Conservation (phyloP, 2,113 vertebrate species). For the Catharus fuscescens region DNA sequence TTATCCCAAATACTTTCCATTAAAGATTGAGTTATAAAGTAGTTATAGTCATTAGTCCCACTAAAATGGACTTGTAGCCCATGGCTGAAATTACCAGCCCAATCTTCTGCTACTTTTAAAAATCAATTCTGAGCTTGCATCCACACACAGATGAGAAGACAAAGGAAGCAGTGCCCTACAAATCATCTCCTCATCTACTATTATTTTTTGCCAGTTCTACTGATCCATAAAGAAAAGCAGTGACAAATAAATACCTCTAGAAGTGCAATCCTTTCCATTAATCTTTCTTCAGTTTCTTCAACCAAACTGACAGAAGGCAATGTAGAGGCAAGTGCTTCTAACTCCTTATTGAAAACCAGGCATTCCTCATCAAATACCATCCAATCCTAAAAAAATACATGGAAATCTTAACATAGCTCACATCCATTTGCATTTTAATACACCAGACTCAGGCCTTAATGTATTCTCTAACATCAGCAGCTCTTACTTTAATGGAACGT, state of each 20-base stretch:
- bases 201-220: neutral
- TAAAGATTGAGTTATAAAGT: neutral
- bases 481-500: neutral
- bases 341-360: conserved; percentile 73
- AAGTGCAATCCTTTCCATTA: conserved; percentile 74
- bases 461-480: neutral
- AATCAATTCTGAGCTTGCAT: neutral
- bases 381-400: conserved; percentile 79
- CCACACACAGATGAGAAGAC: neutral
- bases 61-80: neutral
- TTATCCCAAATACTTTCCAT: neutral
- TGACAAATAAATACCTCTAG: conserved; percentile 78
- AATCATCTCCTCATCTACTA: neutral
- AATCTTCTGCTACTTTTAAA: neutral
- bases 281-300: conserved; percentile 81
- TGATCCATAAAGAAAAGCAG: neutral
- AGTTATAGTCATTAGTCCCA: neutral
- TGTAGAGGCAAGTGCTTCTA: conserved; percentile 70
- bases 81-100: neutral
- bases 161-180: neutral
- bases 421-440: neutral
- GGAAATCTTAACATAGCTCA: neutral
- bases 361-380: conserved; percentile 81
- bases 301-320: conserved; percentile 78
- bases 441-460: neutral